Percentiles rank a stretch among this genome's conserved stretches.
phyloP scores from a whole-genome alignment of 2,888 invertebrate genomes.

The Agrochola circellaris region DNA sequence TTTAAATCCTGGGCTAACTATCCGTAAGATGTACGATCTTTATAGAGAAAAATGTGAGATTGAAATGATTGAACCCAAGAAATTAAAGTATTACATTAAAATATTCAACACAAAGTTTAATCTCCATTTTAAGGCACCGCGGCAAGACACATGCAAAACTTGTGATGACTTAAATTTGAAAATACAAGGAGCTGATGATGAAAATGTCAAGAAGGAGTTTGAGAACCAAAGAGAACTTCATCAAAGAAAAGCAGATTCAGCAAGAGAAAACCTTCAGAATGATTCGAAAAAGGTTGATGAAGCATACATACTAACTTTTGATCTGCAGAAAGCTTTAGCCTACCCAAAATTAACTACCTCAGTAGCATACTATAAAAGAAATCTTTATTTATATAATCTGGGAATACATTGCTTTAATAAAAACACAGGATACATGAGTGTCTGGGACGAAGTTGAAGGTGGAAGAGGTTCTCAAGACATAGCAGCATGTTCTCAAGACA shows the following conservation, averaged over 20 bases:
- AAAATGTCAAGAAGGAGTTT: slow-evolving; percentile 40
- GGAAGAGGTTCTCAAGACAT: slow-evolving; percentile 69
- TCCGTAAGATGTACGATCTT: slow-evolving; percentile 56
- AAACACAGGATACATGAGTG: slow-evolving; percentile 59
- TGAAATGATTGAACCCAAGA: slow-evolving; percentile 36
- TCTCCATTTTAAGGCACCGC: slow-evolving; percentile 46
- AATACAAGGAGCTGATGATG: slow-evolving; percentile 47
- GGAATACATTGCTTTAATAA: slow-evolving; percentile 40
- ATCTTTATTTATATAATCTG: slow-evolving; percentile 64
- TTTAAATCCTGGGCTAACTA: slow-evolving; percentile 58
- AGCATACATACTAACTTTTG: slow-evolving; percentile 45
- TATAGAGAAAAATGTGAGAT: slow-evolving; percentile 57
- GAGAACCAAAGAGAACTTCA: slow-evolving; percentile 46
- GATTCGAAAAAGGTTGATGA: slow-evolving; percentile 55
- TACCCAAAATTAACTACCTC: slow-evolving; percentile 65
- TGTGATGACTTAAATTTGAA: slow-evolving; percentile 51
- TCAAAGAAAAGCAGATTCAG: slow-evolving; percentile 54
- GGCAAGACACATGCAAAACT: slow-evolving; percentile 24
- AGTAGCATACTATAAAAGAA: slow-evolving; percentile 70
- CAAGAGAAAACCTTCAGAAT: slow-evolving; percentile 58
- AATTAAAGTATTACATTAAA: slow-evolving; percentile 55
- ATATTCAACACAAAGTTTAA: slow-evolving; percentile 48
- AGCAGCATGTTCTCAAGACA: slow-evolving; percentile 68
- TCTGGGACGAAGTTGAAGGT: slow-evolving; percentile 65
- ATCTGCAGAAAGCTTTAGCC: slow-evolving; percentile 63